Evolutionary conservation across 2,888 invertebrate species (phyloP), one percentile per base, ranked within the genome.

Genomic region (Macropis europaea): DNA sequence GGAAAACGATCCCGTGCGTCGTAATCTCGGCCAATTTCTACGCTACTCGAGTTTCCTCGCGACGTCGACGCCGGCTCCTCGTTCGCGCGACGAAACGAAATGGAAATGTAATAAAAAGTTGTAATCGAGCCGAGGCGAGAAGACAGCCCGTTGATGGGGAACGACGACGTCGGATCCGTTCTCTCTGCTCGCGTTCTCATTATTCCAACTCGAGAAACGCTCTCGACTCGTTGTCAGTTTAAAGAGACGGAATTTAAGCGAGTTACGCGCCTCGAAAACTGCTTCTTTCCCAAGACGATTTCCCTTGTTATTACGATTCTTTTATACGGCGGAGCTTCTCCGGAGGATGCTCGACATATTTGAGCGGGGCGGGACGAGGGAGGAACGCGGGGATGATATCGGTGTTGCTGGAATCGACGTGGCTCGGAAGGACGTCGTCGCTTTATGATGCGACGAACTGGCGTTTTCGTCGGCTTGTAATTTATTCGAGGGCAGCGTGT

Each of bases 51-150:
- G n/a, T n/a, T 30, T 38, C 11, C 19, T 9, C 22, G 17, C 42
- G 24, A n/a, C 26, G 3, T n/a, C 26, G n/a, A n/a, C n/a, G n/a
- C n/a, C n/a, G n/a, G n/a, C n/a, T n/a, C n/a, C n/a, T 15, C 36
- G 59, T 47, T 34, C 11, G 38, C 53, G 15, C 40, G 71, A 32
- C 38, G 84, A 87, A 85, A 86, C 87, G 86, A 82, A 88, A 87
- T 88, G 86, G 85, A 89, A 88, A 89, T 88, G 88, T 83, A 88
- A 89, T 89, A 87, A 88, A 89, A 89, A 89, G 85, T 89, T 87
- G 85, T 88, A 87, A 88, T 88, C 82, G 85, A 82, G 77, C 60
- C 71, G 68, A 63, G 56, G 28, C 38, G 45, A 28, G 47, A 47
- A 2, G 52, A 32, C n/a, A n/a, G 50, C 60, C 9, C 26, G 11